Base-by-base conservation (phyloP, 2,113 vertebrate genomes). In the Sialia sialis region DNA sequence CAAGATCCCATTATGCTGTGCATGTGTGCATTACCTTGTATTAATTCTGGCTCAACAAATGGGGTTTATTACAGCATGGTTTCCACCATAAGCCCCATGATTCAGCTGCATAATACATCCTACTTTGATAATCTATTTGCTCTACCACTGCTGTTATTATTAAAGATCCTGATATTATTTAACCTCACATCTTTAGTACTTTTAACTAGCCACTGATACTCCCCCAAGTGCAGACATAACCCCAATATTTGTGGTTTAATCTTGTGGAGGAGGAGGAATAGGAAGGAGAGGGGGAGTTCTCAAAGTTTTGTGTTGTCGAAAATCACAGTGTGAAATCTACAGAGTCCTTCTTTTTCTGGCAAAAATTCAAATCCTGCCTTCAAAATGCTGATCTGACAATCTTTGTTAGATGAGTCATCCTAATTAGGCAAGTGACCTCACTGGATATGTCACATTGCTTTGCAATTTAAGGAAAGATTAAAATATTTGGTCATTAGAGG, bases 31-130 rank as follows among this genome's bases (percentile, higher is more conserved):
- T 95, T 90, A 51, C 78, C 75, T 18, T 83, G 32, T 34, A 39
- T 78, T 85, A 94, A 92, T 79, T 91, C 73, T 52, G 49, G 48
- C 63, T 96, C 72, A 95, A 96, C 95, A 94, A 34, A 54, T 69
- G 55, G 36, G 10, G 48, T 92, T 67, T 95, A 69, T 69, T 92
- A 32, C 34, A 81, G 36, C 49, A 58, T 70, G 46, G 23, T 60
- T 80, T 87, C 72, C 22, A 30, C 20, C 36, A 46, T 39, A 54
- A 92, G 44, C 16, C 69, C 91, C 60, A 29, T 84, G 55, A 77
- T 89, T 89, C 76, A 86, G 32, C 83, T 94, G 30, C 55, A 39
- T 54, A 84, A 38, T 73, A 67, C 59, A 46, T 62, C 21, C 79
- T 87, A 48, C 62, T 82, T 32, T 77, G 63, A 66, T 44, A 32